phyloP scores from a whole-genome alignment of 1,140 invertebrate genomes.

The Arion vulgaris region DNA sequence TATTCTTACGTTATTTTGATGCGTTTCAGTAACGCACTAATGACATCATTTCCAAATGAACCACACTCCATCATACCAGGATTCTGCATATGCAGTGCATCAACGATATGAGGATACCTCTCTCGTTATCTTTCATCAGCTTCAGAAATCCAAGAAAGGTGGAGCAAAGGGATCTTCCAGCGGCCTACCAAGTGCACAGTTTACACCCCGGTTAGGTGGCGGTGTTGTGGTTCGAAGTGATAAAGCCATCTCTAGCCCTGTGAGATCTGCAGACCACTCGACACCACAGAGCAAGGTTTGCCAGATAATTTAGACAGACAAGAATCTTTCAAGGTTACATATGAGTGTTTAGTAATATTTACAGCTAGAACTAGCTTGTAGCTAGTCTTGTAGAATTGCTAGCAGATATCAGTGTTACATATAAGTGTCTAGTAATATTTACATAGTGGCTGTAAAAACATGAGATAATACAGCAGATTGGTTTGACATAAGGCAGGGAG shows the following conservation, averaged over 20 bases:
- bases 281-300: slow-evolving; percentile 31
- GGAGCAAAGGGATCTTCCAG: background rate
- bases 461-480: too few relatives aligned
- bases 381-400: background rate
- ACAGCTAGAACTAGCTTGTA: too few relatives aligned
- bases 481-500: too few relatives aligned
- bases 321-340: background rate
- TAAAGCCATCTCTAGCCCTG: background rate
- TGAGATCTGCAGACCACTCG: background rate
- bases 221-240: slow-evolving; percentile 1
- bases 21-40: background rate
- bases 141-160: slow-evolving; percentile 47
- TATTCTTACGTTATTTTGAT: background rate
- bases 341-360: background rate
- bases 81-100: slow-evolving; percentile 66
- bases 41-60: slow-evolving; percentile 52
- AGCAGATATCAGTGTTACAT: too few relatives aligned
- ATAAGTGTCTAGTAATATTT: too few relatives aligned
- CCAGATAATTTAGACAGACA: slow-evolving; percentile 14
- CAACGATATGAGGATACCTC: slow-evolving; percentile 73
- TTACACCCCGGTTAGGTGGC: background rate
- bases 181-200: background rate
- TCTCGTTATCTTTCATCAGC: slow-evolving; percentile 66
- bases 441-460: too few relatives aligned
- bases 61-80: slow-evolving; percentile 54